Base-by-base conservation (phyloP, 2,888 invertebrate species). In the Seira ritae region DNA sequence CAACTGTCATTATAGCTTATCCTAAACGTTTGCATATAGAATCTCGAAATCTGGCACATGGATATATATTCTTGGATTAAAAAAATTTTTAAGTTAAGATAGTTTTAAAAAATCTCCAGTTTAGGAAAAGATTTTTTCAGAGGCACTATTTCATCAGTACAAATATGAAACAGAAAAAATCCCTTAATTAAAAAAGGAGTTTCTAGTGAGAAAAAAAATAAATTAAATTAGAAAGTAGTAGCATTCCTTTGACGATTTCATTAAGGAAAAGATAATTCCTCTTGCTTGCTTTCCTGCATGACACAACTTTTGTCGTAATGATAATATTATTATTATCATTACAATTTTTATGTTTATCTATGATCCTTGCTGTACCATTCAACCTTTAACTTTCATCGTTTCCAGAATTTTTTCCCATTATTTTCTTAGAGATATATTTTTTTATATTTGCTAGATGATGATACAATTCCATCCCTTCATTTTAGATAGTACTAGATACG, bases 231-330 rank as follows among this genome's bases (percentile, higher is more conserved):
- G 31, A 31, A n/a, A n/a, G n/a, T 31, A 31, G 31, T 31, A 31
- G 31, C 31, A 31, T 31, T 2, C 31, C 37, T 17, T 20, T 81
- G 71, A 46, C 71, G 76, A 76, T 76, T 81, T 76, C 76, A 81
- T 71, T 76, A 81, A 81, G 72, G 71, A 71, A 55, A 77, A 77
- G 77, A 77, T 77, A 77, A 77, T 70, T 77, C 69, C 77, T 70
- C 70, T 77, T 77, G 70, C 69, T 67, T 77, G 77, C 42, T 67
- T 73, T 67, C 80, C 70, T 73, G 72, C n/a, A 62, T 62, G 62
- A 62, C 62, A 62, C 60, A 66, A 31, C 66, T 66, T 79, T 50
- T 66, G 65, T 70, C 31, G 50, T 55, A 62, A 75, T 22, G 50
- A 42, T 68, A 70, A 42, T 55, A 73, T 50, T 66, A 37, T 50